Evolutionary conservation across 2,888 invertebrate genomes (phyloP).

Genomic region (Lutraria lutraria): DNA sequence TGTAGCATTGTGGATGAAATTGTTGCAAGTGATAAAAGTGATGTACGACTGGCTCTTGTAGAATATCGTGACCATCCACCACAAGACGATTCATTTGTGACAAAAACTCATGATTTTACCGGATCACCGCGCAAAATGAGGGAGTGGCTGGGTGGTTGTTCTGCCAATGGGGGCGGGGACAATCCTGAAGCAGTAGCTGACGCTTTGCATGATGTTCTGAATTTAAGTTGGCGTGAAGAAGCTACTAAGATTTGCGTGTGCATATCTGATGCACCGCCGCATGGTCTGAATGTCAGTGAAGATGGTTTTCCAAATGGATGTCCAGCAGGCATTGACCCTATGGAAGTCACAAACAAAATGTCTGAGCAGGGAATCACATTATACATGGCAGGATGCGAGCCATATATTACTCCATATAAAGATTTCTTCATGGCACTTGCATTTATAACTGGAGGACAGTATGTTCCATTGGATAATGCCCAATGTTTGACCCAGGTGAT

Average conservation of each 20-base stretch:
- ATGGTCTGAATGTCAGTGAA: conserved; percentile 75
- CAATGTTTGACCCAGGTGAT: conserved; percentile 80
- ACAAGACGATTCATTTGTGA: conserved; percentile 81
- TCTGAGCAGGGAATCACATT: conserved; percentile 83
- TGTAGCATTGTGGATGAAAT: conserved; percentile 82
- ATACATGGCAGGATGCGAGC: conserved; percentile 84
- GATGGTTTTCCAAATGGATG: conserved; percentile 83
- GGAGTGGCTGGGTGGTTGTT: conserved; percentile 77
- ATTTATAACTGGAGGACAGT: conserved; percentile 83
- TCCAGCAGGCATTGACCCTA: conserved; percentile 82
- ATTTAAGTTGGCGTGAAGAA: conserved; percentile 81
- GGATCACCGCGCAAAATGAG: conserved; percentile 80
- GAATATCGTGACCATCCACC: conserved; percentile 85
- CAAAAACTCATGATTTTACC: conserved; percentile 83
- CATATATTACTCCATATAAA: conserved; percentile 77
- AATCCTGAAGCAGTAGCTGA: conserved; percentile 84
- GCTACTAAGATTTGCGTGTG: conserved; percentile 84
- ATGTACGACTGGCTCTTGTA: conserved; percentile 82
- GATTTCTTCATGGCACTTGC: conserved; percentile 83
- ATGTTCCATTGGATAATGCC: conserved; percentile 82
- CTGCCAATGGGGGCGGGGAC: conserved; percentile 83
- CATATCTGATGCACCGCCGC: conserved; percentile 84
- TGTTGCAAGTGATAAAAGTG: conserved; percentile 80
- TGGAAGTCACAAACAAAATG: conserved; percentile 76
- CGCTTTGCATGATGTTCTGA: conserved; percentile 81